These are phyloP conservation scores for Otolemur crassicaudatus DNA, from an alignment of 2,797 vertebrate species.

Conservation along the genomic window DNA sequence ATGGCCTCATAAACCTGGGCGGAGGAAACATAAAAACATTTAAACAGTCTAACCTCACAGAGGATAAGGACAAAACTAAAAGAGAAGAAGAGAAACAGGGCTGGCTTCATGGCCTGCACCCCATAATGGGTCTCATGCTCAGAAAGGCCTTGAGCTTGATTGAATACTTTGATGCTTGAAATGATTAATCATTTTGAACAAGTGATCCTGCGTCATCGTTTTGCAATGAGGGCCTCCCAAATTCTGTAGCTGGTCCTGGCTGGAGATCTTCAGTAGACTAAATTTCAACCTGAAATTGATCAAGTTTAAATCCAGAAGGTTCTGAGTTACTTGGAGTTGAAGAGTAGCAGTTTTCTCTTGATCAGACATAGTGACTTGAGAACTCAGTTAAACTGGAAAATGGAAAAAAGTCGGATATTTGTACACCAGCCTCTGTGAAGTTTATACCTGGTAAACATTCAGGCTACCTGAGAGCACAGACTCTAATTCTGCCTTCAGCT, in stretches of 20 bases:
- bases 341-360: not conserved
- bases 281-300: not conserved
- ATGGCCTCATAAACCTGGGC: not conserved
- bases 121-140: no score
- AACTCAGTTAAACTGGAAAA: not conserved
- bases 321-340: not conserved
- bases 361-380: not conserved
- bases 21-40: not conserved
- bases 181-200: not conserved
- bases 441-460: not conserved
- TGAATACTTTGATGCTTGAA: not conserved
- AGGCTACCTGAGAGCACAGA: not conserved
- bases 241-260: not conserved
- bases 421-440: not conserved
- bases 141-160: not conserved
- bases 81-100: not conserved
- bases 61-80: not conserved
- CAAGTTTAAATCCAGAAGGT: not conserved
- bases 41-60: not conserved
- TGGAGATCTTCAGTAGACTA: not conserved
- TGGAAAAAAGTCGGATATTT: not conserved
- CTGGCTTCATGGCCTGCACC: fast-evolving
- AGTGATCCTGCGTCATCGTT: not conserved
- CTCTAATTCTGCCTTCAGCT: not conserved
- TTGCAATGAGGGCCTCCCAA: not conserved